Evolutionary conservation across 2,797 vertebrate species (phyloP).

Genomic region (Pangasius djambal): DNA sequence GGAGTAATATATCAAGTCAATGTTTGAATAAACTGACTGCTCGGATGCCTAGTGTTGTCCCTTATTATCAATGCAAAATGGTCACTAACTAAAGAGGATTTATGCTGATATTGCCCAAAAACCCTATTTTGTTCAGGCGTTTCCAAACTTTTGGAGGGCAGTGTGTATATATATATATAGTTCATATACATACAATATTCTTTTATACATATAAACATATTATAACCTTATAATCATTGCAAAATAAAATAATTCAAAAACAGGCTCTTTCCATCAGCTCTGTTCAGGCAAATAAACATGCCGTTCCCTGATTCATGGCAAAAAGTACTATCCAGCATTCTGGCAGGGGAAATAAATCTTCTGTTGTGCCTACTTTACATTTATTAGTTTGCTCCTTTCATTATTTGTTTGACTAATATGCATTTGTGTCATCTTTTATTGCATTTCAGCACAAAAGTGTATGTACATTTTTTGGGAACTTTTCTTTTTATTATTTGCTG

Average conservation of each 20-base stretch:
- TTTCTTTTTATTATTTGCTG: background rate
- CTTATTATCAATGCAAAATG: too few relatives aligned
- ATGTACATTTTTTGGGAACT: background rate
- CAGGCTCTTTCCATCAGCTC: background rate
- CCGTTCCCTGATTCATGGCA: background rate
- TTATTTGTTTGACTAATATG: background rate
- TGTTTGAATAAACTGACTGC: too few relatives aligned
- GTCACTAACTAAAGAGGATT: too few relatives aligned
- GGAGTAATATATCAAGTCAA: too few relatives aligned
- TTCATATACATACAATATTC: background rate
- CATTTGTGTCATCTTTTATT: background rate
- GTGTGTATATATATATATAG: too few relatives aligned
- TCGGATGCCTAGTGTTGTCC: too few relatives aligned
- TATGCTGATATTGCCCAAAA: too few relatives aligned
- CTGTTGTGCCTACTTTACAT: constrained; percentile 1
- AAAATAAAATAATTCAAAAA: background rate
- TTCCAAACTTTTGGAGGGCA: too few relatives aligned
- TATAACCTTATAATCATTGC: background rate
- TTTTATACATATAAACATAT: background rate
- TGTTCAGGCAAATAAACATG: constrained; percentile 4
- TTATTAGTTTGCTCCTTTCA: background rate
- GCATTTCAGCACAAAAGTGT: background rate
- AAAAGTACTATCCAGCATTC: background rate
- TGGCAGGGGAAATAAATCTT: background rate
- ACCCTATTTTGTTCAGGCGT: too few relatives aligned